Evolutionary conservation across 2,113 vertebrate genomes (phyloP).

Genomic region (Pipa parva): DNA sequence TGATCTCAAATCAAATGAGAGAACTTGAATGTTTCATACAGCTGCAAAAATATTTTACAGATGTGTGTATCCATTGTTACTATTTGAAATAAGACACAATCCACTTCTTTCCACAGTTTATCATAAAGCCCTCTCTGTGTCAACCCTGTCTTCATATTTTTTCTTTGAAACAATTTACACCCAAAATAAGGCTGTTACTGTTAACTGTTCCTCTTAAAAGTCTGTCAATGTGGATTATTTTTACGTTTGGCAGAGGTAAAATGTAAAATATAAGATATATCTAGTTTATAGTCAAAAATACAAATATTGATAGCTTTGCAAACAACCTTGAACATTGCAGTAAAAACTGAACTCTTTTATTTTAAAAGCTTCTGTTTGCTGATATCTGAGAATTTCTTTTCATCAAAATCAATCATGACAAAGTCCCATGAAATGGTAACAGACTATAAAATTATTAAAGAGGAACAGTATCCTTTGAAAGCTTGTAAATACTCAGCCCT

Average conservation of each 20-base stretch:
- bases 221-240: background rate
- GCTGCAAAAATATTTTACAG: background rate
- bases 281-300: background rate
- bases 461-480: background rate
- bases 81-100: background rate
- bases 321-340: background rate
- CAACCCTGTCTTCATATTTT: background rate
- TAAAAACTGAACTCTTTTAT: background rate
- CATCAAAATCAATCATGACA: background rate
- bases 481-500: background rate
- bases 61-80: background rate
- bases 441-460: background rate
- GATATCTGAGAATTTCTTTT: background rate
- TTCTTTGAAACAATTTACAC: background rate
- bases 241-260: background rate
- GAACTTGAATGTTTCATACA: background rate
- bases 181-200: background rate
- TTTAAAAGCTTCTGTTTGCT: background rate
- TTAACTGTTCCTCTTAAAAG: background rate
- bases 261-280: background rate
- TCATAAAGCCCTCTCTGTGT: background rate
- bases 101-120: background rate
- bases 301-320: conserved; percentile 2
- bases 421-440: background rate
- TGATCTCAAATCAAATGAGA: background rate